phyloP scores from a whole-genome alignment of 2,797 vertebrate species.

The Chelmon rostratus region DNA sequence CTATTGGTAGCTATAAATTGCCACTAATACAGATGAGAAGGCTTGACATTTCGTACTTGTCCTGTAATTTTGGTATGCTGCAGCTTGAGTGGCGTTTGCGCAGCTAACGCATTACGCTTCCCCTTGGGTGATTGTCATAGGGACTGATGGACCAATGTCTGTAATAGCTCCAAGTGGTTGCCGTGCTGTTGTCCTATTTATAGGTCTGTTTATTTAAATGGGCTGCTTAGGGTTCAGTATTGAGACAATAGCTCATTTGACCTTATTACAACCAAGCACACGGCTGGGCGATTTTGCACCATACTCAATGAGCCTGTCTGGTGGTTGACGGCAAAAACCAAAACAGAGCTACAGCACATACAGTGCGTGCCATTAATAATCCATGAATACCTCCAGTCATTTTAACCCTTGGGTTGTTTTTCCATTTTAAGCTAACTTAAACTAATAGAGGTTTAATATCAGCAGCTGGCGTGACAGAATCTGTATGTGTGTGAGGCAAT shows the following conservation, averaged over 20 bases:
- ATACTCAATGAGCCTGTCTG: conserved; percentile 5
- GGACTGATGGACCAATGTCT: conserved; percentile 81
- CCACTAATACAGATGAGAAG: conserved; percentile 83
- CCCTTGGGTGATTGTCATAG: conserved; percentile 79
- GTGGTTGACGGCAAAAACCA: conserved; percentile 29
- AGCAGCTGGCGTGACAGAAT: conserved; percentile 8
- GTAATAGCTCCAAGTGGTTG: conserved; percentile 80
- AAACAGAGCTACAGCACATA: conserved; percentile 33
- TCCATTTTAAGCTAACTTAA: conserved; percentile 19
- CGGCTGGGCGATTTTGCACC: conserved; percentile 44
- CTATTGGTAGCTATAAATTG: conserved; percentile 87
- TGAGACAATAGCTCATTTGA: conserved; percentile 78
- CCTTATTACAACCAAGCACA: conserved; percentile 68
- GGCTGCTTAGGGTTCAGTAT: conserved; percentile 74
- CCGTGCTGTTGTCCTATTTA: conserved; percentile 82
- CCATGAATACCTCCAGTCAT: conserved; percentile 17
- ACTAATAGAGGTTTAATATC: conserved; percentile 26
- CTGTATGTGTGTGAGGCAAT: conserved; percentile 11
- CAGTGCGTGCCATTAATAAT: conserved; percentile 37
- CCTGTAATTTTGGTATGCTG: conserved; percentile 81
- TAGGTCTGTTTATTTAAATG: conserved; percentile 80
- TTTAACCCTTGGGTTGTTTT: conserved; percentile 7
- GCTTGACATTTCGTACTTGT: conserved; percentile 83
- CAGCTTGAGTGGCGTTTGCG: conserved; percentile 77
- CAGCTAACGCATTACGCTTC: conserved; percentile 80